Percentiles rank a stretch among this genome's conserved stretches.
These are phyloP conservation scores for Drosophila anomelani DNA, from an alignment of 2,888 invertebrate genomes.

Conservation along the genomic window DNA sequence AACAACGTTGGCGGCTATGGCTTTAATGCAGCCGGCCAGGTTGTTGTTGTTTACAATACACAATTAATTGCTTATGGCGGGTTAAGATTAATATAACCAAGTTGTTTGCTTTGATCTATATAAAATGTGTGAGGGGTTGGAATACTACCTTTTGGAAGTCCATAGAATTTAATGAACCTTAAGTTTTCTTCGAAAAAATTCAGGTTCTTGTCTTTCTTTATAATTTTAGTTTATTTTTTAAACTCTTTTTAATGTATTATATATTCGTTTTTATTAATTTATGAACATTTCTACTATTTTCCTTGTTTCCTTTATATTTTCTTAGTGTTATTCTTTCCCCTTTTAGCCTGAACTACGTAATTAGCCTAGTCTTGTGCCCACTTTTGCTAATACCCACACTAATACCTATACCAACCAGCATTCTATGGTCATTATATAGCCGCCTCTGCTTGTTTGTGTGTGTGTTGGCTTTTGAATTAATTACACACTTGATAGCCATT, in stretches of 20 bases:
- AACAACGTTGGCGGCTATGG: slow-evolving; percentile 46
- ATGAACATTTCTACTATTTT: background rate
- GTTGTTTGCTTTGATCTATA: slow-evolving; percentile 7
- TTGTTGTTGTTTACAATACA: slow-evolving; percentile 12
- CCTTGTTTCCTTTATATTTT: background rate
- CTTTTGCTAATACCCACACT: background rate
- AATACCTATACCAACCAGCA: slow-evolving; percentile 7
- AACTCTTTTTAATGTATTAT: background rate
- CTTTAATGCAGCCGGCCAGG: slow-evolving; percentile 15
- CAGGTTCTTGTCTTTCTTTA: background rate
- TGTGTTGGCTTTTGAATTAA: slow-evolving; percentile 69
- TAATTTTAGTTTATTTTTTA: background rate
- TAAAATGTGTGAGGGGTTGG: background rate
- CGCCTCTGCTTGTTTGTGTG: slow-evolving; percentile 27
- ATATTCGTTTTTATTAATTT: no score
- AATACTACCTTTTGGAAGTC: background rate
- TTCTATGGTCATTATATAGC: slow-evolving; percentile 27
- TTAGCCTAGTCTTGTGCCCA: slow-evolving; percentile 59
- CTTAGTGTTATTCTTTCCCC: background rate
- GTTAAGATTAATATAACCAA: background rate
- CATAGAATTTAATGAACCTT: background rate
- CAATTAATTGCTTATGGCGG: slow-evolving; percentile 16
- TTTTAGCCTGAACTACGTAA: slow-evolving; percentile 53
- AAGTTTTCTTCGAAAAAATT: background rate
- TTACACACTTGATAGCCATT: slow-evolving; percentile 67